Conservation (phyloP, 2,888 invertebrate species). For the Drosophila mulleri region DNA sequence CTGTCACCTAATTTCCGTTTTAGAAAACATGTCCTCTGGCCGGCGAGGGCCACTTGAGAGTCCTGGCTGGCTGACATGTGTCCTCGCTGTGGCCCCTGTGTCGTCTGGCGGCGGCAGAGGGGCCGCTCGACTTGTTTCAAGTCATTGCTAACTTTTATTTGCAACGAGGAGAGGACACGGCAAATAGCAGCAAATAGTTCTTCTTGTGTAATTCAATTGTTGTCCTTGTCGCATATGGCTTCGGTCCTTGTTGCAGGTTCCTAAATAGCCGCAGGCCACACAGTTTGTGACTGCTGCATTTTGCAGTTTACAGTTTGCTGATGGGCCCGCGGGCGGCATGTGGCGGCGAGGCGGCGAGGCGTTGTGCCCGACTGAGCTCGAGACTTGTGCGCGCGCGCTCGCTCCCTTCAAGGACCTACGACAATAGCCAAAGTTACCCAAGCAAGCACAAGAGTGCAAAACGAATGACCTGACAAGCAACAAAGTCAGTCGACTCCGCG, state of each 20-base stretch:
- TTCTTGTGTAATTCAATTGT: constrained; percentile 78
- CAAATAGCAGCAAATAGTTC: constrained; percentile 52
- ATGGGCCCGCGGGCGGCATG: constrained; percentile 41
- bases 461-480: constrained; percentile 59
- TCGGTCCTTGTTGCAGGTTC: constrained; percentile 46
- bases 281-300: constrained; percentile 35
- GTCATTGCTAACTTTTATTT: constrained; percentile 56
- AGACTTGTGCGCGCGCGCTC: constrained; percentile 30
- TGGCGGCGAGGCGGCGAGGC: constrained; percentile 6
- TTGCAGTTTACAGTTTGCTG: constrained; percentile 29
- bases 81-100: constrained; percentile 19
- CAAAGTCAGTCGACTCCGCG: constrained; percentile 32
- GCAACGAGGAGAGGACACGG: not conserved
- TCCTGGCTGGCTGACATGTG: constrained; percentile 44
- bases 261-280: constrained; percentile 25
- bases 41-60: constrained; percentile 60
- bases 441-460: constrained; percentile 17
- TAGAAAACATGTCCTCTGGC: constrained; percentile 70
- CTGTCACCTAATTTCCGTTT: constrained; percentile 81
- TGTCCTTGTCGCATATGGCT: constrained; percentile 62
- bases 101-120: constrained; percentile 4
- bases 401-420: constrained; percentile 71
- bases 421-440: constrained; percentile 69
- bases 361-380: constrained; percentile 45
- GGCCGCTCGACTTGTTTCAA: constrained; percentile 51